Base-by-base conservation (phyloP, 2,888 invertebrate genomes). In the Synanthedon formicaeformis region DNA sequence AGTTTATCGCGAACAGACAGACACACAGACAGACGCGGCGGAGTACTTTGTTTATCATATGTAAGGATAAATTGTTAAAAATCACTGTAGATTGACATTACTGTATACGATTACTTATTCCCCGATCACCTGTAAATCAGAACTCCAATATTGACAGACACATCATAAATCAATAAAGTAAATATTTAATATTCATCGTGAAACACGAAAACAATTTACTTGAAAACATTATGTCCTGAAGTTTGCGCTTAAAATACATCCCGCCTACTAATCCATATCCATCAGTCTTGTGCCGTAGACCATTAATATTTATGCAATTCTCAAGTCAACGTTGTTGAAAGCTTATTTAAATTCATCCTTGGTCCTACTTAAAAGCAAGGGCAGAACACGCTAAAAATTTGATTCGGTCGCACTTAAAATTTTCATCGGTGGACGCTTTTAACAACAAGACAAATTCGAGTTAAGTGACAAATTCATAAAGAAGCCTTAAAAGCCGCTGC, bases 261-360 rank as follows among this genome's bases (percentile, higher is more conserved):
- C 58, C 59, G 62, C 64, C 55, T 51, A 65, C 69, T 77, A 76
- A 79, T 81, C 77, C 72, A 70, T 71, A 75, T 71, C 76, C 73
- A 76, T 77, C 75, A 75, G 74, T 73, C 73, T 71, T 69, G 66
- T 73, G 71, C 65, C 59, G 58, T 61, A 60, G 16, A 65, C 64
- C 79, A 84, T 84, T 80, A 84, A 82, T 82, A 84, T 85, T 82
- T 79, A 83, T 81, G 75, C 74, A 76, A 72, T 73, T 75, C 74
- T 69, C 70, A 66, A 78, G 75, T 78, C 77, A 71, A 73, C 77
- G 72, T 64, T 70, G 76, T 73, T 76, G 73, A 77, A 70, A 75
- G 78, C 82, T 80, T 73, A 81, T 85, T 84, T 79, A 80, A 78
- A 85, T 85, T 84, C 80, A 81, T 77, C 76, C 77, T 73, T 71